Conservation (phyloP, 2,888 invertebrate species). For the Ceraclea dissimilis region DNA sequence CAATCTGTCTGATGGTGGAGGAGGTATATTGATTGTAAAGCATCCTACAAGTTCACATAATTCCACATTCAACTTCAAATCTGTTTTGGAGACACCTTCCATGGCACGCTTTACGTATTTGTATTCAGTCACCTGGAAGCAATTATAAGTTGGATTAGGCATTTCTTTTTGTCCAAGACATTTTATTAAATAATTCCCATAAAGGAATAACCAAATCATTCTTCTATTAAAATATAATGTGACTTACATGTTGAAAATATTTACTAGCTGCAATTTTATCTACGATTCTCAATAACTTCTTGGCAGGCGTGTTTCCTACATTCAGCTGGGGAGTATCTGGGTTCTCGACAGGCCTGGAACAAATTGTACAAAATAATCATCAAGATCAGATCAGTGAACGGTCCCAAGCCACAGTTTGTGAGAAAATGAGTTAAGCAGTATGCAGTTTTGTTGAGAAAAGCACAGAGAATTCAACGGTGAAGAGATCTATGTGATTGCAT, state of each 20-base stretch:
- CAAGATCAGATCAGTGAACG: too few species aligned
- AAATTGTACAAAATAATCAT: too few species aligned
- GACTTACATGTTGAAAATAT: constrained; percentile 70
- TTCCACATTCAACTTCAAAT: constrained; percentile 77
- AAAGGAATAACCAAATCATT: not conserved
- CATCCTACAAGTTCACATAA: constrained; percentile 70
- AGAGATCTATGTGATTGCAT: too few species aligned
- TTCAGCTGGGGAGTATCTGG: constrained; percentile 22
- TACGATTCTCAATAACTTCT: constrained; percentile 72
- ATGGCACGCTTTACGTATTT: constrained; percentile 82
- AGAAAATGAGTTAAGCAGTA: too few species aligned
- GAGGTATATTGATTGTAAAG: constrained; percentile 76
- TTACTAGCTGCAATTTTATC: constrained; percentile 79
- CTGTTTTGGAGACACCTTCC: constrained; percentile 85
- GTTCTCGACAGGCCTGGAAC: not conserved
- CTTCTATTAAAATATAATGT: not conserved
- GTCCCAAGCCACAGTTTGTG: too few species aligned
- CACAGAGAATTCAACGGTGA: too few species aligned
- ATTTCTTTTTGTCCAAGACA: too few species aligned
- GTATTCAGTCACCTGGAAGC: constrained; percentile 69
- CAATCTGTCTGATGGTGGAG: constrained; percentile 83
- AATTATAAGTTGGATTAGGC: not conserved
- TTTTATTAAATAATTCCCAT: too few species aligned
- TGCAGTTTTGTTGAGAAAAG: too few species aligned
- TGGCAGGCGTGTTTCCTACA: constrained; percentile 37